Evolutionary conservation across 2,113 vertebrate genomes (phyloP).

Genomic region (Apeltes quadracus): DNA sequence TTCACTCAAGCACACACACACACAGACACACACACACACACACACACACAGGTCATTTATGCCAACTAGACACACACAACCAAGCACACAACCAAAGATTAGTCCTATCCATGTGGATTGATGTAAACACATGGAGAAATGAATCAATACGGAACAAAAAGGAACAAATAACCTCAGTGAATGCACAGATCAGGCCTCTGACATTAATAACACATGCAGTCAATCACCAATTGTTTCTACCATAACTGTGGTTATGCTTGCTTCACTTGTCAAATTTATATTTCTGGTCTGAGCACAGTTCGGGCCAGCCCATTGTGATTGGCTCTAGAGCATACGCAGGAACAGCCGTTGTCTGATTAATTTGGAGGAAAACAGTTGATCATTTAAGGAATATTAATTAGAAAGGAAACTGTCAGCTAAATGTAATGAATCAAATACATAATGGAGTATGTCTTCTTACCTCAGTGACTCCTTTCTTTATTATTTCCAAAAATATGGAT

Average conservation of each 20-base stretch:
- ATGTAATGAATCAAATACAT: not conserved
- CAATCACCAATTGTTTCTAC: constrained; percentile 12
- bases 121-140: not conserved
- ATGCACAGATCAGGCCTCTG: not conserved
- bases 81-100: constrained; percentile 16
- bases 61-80: constrained; percentile 2
- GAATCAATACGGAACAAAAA: constrained; percentile 23
- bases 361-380: not conserved
- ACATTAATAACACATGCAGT: not conserved
- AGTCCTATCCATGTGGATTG: constrained; percentile 6
- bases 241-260: not conserved
- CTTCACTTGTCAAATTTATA: not conserved
- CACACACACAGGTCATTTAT: constrained; percentile 31
- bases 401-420: not conserved
- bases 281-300: not conserved
- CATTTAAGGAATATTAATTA: not conserved
- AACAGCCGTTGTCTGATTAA: not conserved
- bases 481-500: not conserved
- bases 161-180: not conserved
- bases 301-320: not conserved
- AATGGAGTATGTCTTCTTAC: not conserved
- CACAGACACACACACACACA: constrained; percentile 6
- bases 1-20: constrained; percentile 52
- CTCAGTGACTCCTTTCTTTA: not conserved
- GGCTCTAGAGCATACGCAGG: not conserved